Evolutionary conservation across 2,797 vertebrate species (phyloP), one percentile per base, ranked within the genome.

Genomic region (Tokudaia tokunoshimensis): DNA sequence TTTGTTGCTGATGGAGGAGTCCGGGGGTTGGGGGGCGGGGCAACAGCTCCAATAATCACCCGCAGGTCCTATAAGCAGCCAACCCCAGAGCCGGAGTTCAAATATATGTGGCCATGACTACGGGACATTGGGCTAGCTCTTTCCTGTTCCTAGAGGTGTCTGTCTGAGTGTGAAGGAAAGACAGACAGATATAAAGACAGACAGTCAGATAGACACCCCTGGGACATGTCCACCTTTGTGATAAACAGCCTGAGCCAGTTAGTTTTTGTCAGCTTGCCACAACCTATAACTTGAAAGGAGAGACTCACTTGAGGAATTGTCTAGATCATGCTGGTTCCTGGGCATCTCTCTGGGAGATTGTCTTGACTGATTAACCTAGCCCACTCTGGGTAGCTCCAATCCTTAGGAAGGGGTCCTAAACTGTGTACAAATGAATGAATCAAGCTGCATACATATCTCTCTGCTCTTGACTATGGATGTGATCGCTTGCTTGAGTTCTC

Each of bases 41-140:
- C 14, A 4, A 44, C 44, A 47, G 3, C 37, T 41, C 31, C 10
- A 3, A 10, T 9, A 13, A 24, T 4, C 0, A 17, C 37, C 37
- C 52, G 57, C 3, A 17, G 9, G n/a, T 50, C 44, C 41, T 0
- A 0, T 29, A 2, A 17, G 19, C 44, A 22, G 0, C 14, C 24
- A 12, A 74, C 50, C 0, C 50, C 10, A 12, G 87, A 63, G 5
- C 5, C 5, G 31, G 63, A 26, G 0, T 1, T 31, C 15, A 74
- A 3, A 11, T 37, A 9, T 37, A 15, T 22, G 50, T 1, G 50
- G 0, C 12, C 1, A 0, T 3, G 65, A 19, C 24, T 15, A 0
- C 19, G 3, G 0, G 13, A 22, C n/a, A 13, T 1, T 0, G 12
- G 9, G 63, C n/a, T 8, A 1, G 12, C 9, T 31, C 55, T 55